A percentile compares a stretch with the other conserved stretches of the same genome.
These are phyloP conservation scores for Dryobotodes eremita DNA, from an alignment of 2,888 invertebrate species.

Conservation along the genomic window DNA sequence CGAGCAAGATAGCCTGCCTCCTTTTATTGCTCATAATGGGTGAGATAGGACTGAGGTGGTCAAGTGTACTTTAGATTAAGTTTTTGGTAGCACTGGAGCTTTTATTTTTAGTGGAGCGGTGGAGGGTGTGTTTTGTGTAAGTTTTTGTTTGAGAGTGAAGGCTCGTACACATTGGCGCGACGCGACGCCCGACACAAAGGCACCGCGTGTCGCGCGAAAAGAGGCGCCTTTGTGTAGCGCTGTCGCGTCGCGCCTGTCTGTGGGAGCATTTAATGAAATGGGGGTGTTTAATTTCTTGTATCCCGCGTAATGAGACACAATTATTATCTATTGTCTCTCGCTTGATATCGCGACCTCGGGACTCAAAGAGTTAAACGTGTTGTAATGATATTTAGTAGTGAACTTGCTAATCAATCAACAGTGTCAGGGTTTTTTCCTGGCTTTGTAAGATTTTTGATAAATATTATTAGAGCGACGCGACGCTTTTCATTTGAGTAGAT, in stretches of 20 bases:
- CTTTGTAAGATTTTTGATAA: not conserved
- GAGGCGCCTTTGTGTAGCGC: too few relatives aligned
- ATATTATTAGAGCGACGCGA: not conserved
- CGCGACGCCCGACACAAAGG: too few relatives aligned
- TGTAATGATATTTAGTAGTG: not conserved
- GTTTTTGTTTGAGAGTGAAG: conserved; percentile 19
- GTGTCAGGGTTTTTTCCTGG: not conserved
- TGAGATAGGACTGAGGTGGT: conserved; percentile 52
- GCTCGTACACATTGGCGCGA: too few relatives aligned
- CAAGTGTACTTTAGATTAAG: conserved; percentile 59
- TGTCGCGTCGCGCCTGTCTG: too few relatives aligned
- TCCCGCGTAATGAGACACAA: too few relatives aligned
- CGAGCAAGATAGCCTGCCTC: conserved; percentile 66
- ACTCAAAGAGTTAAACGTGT: too few relatives aligned
- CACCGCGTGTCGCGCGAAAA: too few relatives aligned
- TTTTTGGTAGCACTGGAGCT: conserved; percentile 37
- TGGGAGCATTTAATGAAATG: too few relatives aligned
- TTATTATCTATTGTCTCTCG: too few relatives aligned
- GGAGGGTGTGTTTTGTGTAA: conserved; percentile 5
- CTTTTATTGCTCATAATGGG: conserved; percentile 67
- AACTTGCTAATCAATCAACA: not conserved
- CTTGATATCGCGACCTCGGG: too few relatives aligned
- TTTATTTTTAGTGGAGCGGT: conserved; percentile 12
- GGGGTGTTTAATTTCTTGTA: not conserved
- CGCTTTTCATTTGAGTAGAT: not conserved